These are phyloP conservation scores for Mesocricetus auratus DNA, from an alignment of 2,113 vertebrate species.

Conservation along the genomic window DNA sequence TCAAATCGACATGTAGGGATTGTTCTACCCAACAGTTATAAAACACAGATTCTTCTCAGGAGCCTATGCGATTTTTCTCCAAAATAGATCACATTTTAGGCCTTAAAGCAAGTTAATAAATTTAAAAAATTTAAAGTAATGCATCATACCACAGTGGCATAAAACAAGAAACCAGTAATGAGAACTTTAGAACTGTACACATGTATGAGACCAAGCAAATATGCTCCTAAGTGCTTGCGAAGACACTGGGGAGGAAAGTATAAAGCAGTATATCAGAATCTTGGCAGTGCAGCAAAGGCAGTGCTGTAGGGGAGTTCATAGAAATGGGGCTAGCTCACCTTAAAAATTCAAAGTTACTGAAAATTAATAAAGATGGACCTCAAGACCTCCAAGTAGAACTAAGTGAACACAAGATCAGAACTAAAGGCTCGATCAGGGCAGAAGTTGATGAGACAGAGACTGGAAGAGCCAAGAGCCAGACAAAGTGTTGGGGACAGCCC, in stretches of 20 bases:
- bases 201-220: neutral
- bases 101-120: neutral
- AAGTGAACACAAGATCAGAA: neutral
- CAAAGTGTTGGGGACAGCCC: no score
- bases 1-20: neutral
- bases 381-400: neutral
- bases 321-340: neutral
- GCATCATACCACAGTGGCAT: neutral
- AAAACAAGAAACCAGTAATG: neutral
- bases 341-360: neutral
- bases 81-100: neutral
- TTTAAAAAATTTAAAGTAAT: neutral
- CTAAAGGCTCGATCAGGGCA: no score
- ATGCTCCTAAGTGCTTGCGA: neutral
- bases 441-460: neutral
- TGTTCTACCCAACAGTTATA: neutral
- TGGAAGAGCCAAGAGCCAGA: neutral
- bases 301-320: neutral
- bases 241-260: neutral
- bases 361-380: neutral
- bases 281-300: neutral
- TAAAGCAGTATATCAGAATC: neutral
- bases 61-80: neutral
- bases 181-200: neutral
- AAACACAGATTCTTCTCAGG: neutral